phyloP scores from a whole-genome alignment of 2,797 vertebrate species.

The Bufotes viridis region DNA sequence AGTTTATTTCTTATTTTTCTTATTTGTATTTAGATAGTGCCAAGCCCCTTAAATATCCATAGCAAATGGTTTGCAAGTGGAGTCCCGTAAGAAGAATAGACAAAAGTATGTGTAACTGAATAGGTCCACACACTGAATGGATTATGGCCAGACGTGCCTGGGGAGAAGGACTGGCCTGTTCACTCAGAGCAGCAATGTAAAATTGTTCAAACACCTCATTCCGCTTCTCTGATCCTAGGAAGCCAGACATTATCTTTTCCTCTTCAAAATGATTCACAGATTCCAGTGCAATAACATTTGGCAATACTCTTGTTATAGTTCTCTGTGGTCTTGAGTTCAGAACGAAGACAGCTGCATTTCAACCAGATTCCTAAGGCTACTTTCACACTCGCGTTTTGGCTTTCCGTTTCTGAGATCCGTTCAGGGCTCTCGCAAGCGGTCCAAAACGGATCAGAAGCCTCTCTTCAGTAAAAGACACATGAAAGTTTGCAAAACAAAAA shows the following conservation, averaged over 20 bases:
- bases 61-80: not conserved
- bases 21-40: not conserved
- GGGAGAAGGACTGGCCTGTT: conserved; percentile 27
- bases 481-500: no score
- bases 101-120: conserved; percentile 14
- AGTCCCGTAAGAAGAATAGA: conserved; percentile 7
- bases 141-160: conserved; percentile 48
- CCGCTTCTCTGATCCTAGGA: conserved; percentile 14
- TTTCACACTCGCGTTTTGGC: no score
- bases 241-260: conserved; percentile 21
- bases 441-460: no score
- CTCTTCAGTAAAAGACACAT: no score
- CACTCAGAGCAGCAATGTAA: conserved; percentile 14
- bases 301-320: not conserved
- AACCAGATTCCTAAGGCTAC: no score
- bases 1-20: no score
- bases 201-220: conserved; percentile 52
- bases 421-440: no score
- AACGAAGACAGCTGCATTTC: not conserved
- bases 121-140: conserved; percentile 33
- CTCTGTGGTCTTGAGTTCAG: not conserved
- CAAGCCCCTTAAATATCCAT: not conserved
- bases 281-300: not conserved
- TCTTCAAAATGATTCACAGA: conserved; percentile 4
- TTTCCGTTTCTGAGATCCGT: no score